These are phyloP conservation scores for Agrochola lota DNA, from an alignment of 2,888 invertebrate species.

Conservation along the genomic window DNA sequence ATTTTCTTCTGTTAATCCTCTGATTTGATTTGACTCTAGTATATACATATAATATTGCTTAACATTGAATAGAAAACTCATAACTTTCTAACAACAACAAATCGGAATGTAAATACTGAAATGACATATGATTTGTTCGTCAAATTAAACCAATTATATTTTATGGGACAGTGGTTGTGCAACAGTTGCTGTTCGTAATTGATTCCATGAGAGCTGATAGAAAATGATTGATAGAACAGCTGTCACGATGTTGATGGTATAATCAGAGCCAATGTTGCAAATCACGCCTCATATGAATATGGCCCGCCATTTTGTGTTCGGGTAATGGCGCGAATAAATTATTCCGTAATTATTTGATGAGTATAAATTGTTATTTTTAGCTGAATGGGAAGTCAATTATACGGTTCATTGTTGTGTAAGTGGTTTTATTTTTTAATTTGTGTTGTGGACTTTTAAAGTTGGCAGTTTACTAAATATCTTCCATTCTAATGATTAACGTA, in stretches of 20 bases:
- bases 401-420: slow-evolving; percentile 1
- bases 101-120: slow-evolving; percentile 44
- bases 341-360: slow-evolving; percentile 59
- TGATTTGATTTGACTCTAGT: neutral
- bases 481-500: slow-evolving; percentile 18
- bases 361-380: slow-evolving; percentile 56
- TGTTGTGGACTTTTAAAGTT: neutral
- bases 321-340: slow-evolving; percentile 63
- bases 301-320: slow-evolving; percentile 60
- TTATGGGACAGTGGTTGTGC: slow-evolving; percentile 59
- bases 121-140: slow-evolving; percentile 51
- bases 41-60: neutral
- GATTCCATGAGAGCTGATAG: slow-evolving; percentile 66
- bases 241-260: slow-evolving; percentile 66
- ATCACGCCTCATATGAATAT: slow-evolving; percentile 62
- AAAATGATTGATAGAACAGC: slow-evolving; percentile 67
- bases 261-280: slow-evolving; percentile 66
- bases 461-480: neutral
- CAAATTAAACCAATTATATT: slow-evolving; percentile 68
- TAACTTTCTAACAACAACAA: slow-evolving; percentile 30
- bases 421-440: neutral
- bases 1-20: too few species aligned
- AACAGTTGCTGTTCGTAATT: slow-evolving; percentile 66
- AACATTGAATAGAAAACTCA: neutral
- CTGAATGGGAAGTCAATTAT: slow-evolving; percentile 42